These are phyloP conservation scores for Podilymbus podiceps DNA, from an alignment of 2,113 vertebrate species.

Conservation along the genomic window DNA sequence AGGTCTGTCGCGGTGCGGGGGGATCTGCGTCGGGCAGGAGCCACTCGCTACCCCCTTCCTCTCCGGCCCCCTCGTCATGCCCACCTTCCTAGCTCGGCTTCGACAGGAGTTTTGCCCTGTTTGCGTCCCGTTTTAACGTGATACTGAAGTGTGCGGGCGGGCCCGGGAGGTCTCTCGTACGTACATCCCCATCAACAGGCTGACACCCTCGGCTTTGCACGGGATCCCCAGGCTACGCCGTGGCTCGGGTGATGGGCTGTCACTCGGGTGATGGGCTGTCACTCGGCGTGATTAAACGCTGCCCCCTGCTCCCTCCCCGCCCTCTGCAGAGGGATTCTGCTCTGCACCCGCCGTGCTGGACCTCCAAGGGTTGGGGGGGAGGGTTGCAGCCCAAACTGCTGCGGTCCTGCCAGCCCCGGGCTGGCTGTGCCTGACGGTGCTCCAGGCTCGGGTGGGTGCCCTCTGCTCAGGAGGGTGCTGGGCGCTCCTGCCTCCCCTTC, in stretches of 20 bases:
- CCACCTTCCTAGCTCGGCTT: too few species aligned
- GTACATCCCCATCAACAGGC: too few species aligned
- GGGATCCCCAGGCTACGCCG: too few species aligned
- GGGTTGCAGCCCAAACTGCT: neutral
- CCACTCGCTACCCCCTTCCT: neutral
- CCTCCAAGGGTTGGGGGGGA: too few species aligned
- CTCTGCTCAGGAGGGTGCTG: too few species aligned
- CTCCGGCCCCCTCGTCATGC: too few species aligned
- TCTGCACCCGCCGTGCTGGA: too few species aligned
- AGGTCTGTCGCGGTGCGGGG: neutral
- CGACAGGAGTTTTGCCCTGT: neutral
- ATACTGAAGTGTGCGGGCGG: neutral
- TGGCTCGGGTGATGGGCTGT: neutral
- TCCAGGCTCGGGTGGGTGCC: neutral
- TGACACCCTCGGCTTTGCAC: neutral
- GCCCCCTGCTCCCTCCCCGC: neutral
- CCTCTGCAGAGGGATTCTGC: neutral
- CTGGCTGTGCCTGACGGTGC: neutral
- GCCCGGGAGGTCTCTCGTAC: too few species aligned
- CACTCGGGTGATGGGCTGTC: too few species aligned
- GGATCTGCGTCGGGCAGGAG: neutral
- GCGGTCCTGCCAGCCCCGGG: neutral
- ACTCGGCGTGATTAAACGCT: accelerated
- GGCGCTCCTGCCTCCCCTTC: neutral
- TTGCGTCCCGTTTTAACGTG: neutral